Percentiles rank a stretch among this genome's conserved stretches.
Evolutionary conservation across 1,140 invertebrate species (phyloP).

Genomic region (Nymphalis io): DNA sequence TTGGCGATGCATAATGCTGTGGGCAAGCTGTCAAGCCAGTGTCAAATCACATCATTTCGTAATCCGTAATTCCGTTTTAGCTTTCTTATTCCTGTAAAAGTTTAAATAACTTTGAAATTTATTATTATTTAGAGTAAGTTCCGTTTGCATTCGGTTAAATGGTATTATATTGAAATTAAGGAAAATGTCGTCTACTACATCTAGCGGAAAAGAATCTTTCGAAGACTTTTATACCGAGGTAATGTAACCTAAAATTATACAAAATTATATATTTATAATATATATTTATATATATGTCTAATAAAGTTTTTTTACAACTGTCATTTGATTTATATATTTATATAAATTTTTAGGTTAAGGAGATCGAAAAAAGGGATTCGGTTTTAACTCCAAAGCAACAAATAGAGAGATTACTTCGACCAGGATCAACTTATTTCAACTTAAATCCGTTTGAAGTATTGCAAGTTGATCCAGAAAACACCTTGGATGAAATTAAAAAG

Average conservation of each 20-base stretch:
- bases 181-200: constrained; percentile 45
- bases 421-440: constrained; percentile 98
- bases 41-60: neutral
- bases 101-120: neutral
- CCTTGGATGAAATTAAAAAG: constrained; percentile 96
- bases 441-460: constrained; percentile 98
- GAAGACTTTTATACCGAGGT: constrained; percentile 86
- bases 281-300: too few species aligned
- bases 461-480: constrained; percentile 94
- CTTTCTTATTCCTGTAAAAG: neutral
- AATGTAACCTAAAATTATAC: constrained; percentile 45
- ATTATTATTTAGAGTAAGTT: neutral
- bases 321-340: constrained; percentile 3
- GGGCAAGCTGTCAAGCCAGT: neutral
- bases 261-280: neutral
- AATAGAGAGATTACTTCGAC: constrained; percentile 94
- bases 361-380: constrained; percentile 95
- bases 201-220: constrained; percentile 82
- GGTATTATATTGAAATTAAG: neutral
- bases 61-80: neutral
- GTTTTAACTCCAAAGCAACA: constrained; percentile 96
- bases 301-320: neutral
- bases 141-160: neutral
- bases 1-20: too few species aligned
- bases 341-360: constrained; percentile 89